A percentile compares a stretch with the other conserved stretches of the same genome.
Evolutionary conservation across 2,888 invertebrate species (phyloP).

Genomic region (Eupithecia subumbrata): DNA sequence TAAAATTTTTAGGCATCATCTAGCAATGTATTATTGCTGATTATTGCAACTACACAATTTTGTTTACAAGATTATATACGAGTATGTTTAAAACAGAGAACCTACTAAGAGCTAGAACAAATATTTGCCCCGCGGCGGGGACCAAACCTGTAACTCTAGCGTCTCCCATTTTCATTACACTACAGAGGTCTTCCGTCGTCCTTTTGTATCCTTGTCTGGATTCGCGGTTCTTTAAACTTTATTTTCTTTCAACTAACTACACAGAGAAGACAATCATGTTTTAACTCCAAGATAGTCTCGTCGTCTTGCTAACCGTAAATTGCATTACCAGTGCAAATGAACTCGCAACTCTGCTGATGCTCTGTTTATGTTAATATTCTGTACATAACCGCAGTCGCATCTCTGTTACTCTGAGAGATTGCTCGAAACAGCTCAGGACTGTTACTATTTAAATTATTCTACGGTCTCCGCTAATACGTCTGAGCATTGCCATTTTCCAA

Average conservation of each 20-base stretch:
- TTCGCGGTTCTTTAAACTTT: neutral
- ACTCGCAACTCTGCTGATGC: neutral
- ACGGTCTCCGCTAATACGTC: neutral
- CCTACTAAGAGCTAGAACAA: too few relatives aligned
- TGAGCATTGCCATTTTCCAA: neutral
- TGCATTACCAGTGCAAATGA: constrained; percentile 1
- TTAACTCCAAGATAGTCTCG: neutral
- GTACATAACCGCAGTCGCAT: constrained; percentile 3
- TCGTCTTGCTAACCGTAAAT: neutral
- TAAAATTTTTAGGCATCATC: too few relatives aligned
- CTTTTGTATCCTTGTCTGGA: neutral
- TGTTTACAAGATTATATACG: too few relatives aligned
- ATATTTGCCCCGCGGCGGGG: too few relatives aligned
- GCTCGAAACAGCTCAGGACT: neutral
- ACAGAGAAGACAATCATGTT: neutral
- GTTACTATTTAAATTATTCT: neutral
- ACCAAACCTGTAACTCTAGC: neutral
- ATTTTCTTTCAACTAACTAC: neutral
- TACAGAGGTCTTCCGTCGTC: neutral
- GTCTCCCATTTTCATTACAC: neutral
- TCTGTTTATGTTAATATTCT: constrained; percentile 6
- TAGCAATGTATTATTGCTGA: too few relatives aligned
- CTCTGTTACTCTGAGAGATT: neutral
- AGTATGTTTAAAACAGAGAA: too few relatives aligned
- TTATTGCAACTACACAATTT: too few relatives aligned